Percentiles rank a stretch among this genome's conserved stretches.
Conservation (phyloP, 2,888 invertebrate genomes). For the Alentia gelatinosa region DNA sequence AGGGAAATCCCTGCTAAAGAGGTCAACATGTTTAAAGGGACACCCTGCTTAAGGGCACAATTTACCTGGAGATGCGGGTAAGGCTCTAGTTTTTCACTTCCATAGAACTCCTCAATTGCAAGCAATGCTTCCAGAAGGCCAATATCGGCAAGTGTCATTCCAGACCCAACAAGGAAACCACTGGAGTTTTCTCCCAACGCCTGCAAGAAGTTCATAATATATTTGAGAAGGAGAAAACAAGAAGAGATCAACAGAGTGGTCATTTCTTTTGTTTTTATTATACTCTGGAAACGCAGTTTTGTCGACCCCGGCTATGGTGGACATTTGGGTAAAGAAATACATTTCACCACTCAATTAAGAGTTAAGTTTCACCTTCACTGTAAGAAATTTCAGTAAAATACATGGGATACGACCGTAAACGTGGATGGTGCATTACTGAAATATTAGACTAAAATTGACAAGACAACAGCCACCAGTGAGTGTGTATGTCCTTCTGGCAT, state of each 20-base stretch:
- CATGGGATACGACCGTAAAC: too few species aligned
- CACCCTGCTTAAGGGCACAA: background rate
- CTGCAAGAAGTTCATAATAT: background rate
- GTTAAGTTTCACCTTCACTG: background rate
- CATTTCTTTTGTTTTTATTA: background rate
- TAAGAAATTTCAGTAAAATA: too few species aligned
- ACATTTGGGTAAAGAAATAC: too few species aligned
- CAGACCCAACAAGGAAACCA: background rate
- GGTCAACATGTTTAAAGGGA: background rate
- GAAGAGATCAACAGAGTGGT: background rate
- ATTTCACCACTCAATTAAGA: background rate
- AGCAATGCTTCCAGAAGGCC: slow-evolving; percentile 27
- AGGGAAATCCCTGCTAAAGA: background rate
- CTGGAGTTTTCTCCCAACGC: background rate
- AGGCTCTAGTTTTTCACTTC: background rate
- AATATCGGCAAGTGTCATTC: background rate
- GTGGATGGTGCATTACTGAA: too few species aligned
- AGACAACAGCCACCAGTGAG: too few species aligned
- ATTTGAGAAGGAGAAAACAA: background rate
- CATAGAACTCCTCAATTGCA: background rate
- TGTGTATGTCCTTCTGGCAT: too few species aligned
- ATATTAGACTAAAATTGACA: too few species aligned
- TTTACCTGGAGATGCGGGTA: background rate
- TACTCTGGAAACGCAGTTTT: background rate
- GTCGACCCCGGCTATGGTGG: too few species aligned